phyloP scores from a whole-genome alignment of 2,888 invertebrate species.

The Adela reaumurella region DNA sequence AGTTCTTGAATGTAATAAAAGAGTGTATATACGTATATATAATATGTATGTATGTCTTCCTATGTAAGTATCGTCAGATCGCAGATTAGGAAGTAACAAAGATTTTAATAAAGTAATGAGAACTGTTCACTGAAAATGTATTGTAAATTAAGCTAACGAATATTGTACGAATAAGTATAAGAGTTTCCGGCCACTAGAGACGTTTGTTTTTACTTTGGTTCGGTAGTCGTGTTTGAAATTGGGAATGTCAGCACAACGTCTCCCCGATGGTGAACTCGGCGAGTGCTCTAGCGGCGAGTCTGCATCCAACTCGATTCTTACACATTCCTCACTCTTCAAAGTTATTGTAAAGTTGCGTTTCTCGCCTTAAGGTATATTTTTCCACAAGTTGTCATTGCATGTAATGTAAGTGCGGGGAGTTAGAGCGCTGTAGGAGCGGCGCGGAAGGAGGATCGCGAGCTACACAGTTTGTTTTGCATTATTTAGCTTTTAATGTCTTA shows the following conservation, averaged over 20 bases:
- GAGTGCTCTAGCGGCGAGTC: too few species aligned
- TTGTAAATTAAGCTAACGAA: neutral
- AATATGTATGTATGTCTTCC: conserved; percentile 42
- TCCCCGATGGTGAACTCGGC: too few species aligned
- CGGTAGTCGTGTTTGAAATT: neutral
- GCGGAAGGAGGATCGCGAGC: too few species aligned
- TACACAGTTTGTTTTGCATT: neutral
- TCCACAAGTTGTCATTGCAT: too few species aligned
- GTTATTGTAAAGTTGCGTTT: too few species aligned
- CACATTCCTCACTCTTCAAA: too few species aligned
- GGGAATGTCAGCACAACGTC: too few species aligned
- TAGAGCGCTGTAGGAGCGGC: too few species aligned
- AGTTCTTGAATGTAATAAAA: neutral
- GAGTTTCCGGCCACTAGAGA: neutral
- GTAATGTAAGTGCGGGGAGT: too few species aligned
- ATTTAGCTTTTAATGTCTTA: conserved; percentile 31
- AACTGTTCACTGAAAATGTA: neutral
- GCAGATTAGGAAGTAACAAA: conserved; percentile 14
- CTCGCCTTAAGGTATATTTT: too few species aligned
- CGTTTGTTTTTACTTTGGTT: neutral
- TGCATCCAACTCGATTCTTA: too few species aligned
- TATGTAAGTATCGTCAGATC: conserved; percentile 42
- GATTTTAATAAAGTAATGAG: neutral
- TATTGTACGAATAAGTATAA: neutral
- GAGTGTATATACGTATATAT: conserved; percentile 23